phyloP scores from a whole-genome alignment of 2,888 invertebrate species.

The Tuberolachnus salignus region DNA sequence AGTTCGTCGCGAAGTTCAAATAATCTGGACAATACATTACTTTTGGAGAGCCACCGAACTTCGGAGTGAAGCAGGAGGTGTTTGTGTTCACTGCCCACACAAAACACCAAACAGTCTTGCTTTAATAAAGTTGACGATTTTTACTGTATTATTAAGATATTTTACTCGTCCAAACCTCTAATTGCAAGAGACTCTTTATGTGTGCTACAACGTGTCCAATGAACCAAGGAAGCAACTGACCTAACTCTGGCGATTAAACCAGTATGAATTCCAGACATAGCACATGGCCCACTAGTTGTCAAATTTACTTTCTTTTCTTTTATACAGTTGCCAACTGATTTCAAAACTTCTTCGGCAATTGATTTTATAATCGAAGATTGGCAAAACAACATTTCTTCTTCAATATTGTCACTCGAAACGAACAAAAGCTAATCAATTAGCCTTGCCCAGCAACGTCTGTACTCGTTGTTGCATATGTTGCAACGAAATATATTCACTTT shows the following conservation, averaged over 20 bases:
- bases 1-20: slow-evolving; percentile 54
- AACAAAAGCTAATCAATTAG: slow-evolving; percentile 27
- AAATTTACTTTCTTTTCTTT: slow-evolving; percentile 44
- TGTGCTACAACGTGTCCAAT: slow-evolving; percentile 58
- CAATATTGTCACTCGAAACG: slow-evolving; percentile 39
- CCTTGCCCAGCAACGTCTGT: slow-evolving; percentile 25
- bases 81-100: slow-evolving; percentile 57
- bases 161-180: no score
- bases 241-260: slow-evolving; percentile 58
- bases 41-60: slow-evolving; percentile 59
- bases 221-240: slow-evolving; percentile 58
- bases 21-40: slow-evolving; percentile 59
- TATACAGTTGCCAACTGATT: slow-evolving; percentile 57
- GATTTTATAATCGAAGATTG: slow-evolving; percentile 54
- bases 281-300: slow-evolving; percentile 58
- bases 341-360: slow-evolving; percentile 46
- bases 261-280: slow-evolving; percentile 58
- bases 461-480: slow-evolving; percentile 26
- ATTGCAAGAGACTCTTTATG: slow-evolving; percentile 58
- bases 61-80: slow-evolving; percentile 58
- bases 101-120: no score
- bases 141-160: no score
- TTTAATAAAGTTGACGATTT: no score
- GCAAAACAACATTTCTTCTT: slow-evolving; percentile 58
- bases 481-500: slow-evolving; percentile 34